These are phyloP conservation scores for Eulimnadia texana DNA, from an alignment of 1,140 invertebrate species.

Conservation along the genomic window DNA sequence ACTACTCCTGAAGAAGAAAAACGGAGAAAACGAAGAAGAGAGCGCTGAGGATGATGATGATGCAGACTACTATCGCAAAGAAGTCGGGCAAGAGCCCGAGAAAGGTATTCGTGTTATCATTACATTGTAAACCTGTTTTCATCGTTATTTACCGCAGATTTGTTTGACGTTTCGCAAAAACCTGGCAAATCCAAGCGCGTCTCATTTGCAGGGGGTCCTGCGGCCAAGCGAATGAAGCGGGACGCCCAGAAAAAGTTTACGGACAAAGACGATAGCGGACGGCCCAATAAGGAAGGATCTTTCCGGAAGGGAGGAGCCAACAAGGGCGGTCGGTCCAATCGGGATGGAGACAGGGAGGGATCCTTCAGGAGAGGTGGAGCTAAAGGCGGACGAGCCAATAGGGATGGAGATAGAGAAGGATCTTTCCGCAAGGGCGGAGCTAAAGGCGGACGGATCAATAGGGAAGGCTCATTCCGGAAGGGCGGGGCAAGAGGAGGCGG, in stretches of 20 bases:
- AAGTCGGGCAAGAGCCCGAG: conserved; percentile 74
- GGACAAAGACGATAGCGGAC: neutral
- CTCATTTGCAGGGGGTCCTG: neutral
- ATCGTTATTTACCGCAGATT: neutral
- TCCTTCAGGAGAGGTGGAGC: neutral
- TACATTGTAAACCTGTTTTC: too few species aligned
- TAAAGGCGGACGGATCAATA: neutral
- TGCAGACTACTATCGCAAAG: conserved; percentile 63
- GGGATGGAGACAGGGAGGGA: neutral
- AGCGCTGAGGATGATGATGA: conserved; percentile 47
- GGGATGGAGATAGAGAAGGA: too few species aligned
- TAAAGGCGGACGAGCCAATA: neutral
- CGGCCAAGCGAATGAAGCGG: neutral
- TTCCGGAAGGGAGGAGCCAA: neutral
- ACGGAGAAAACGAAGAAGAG: conserved; percentile 24
- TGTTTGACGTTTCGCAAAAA: neutral
- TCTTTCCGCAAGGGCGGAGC: neutral
- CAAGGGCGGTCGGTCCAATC: too few species aligned
- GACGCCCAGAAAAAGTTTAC: neutral
- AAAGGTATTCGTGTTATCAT: conserved; percentile 42
- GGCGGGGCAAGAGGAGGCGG: neutral
- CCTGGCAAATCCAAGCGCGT: neutral
- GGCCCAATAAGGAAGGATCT: neutral
- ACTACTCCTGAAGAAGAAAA: conserved; percentile 17
- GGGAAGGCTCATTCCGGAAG: neutral